These are phyloP conservation scores for Chauna torquata DNA, from an alignment of 2,113 vertebrate genomes.

Conservation along the genomic window DNA sequence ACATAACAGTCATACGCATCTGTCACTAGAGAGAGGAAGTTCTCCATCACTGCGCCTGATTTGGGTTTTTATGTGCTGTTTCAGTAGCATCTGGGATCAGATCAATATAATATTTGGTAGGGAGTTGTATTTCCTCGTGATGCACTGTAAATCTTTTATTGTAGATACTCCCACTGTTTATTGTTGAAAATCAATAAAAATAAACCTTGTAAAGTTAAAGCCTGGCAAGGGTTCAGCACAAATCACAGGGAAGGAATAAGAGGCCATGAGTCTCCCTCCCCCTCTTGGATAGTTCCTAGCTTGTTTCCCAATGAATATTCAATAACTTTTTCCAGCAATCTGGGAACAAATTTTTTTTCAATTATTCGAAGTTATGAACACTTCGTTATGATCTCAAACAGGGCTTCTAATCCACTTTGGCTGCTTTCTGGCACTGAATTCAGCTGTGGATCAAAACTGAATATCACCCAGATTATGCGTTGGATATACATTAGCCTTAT, in stretches of 20 bases:
- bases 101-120: slow-evolving; percentile 30
- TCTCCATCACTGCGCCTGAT: slow-evolving; percentile 35
- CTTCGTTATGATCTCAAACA: neutral
- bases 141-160: slow-evolving; percentile 51
- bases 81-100: slow-evolving; percentile 53
- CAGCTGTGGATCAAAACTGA: neutral
- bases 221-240: slow-evolving; percentile 25
- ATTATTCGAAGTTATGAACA: neutral
- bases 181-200: slow-evolving; percentile 59
- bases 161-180: slow-evolving; percentile 49
- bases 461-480: neutral
- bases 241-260: slow-evolving; percentile 24
- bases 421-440: neutral
- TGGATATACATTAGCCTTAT: neutral
- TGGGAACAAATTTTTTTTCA: neutral
- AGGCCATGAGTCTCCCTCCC: neutral
- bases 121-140: slow-evolving; percentile 10
- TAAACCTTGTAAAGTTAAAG: slow-evolving; percentile 60
- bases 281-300: slow-evolving; percentile 16
- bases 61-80: slow-evolving; percentile 34
- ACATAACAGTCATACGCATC: slow-evolving; percentile 2
- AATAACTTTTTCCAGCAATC: slow-evolving; percentile 19
- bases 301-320: slow-evolving; percentile 42
- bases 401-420: neutral
- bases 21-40: slow-evolving; percentile 43